A percentile compares a stretch with the other conserved stretches of the same genome.
phyloP scores from a whole-genome alignment of 2,113 vertebrate genomes.

The Aplodontia rufa region DNA sequence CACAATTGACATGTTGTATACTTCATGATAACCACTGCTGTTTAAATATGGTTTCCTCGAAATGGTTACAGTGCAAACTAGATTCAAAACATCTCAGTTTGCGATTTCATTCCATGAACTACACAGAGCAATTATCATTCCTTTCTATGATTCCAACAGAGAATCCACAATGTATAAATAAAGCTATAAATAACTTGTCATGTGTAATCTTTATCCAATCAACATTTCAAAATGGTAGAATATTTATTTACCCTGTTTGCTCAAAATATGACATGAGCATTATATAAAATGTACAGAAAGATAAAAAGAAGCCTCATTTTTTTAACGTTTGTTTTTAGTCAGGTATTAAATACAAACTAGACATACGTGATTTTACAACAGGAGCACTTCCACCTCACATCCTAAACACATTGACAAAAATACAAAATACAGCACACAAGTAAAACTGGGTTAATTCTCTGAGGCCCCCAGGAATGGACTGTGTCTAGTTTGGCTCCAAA shows the following conservation, averaged over 20 bases:
- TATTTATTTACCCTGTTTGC: slow-evolving; percentile 39
- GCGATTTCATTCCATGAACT: slow-evolving; percentile 72
- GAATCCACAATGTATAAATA: slow-evolving; percentile 69
- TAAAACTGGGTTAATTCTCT: not conserved
- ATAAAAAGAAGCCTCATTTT: not conserved
- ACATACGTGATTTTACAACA: not conserved
- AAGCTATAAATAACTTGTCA: slow-evolving; percentile 77
- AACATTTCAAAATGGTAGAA: slow-evolving; percentile 68
- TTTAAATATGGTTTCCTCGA: slow-evolving; percentile 74
- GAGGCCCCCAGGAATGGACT: not conserved
- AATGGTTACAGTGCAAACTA: slow-evolving; percentile 71
- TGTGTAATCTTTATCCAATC: slow-evolving; percentile 74
- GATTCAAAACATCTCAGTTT: slow-evolving; percentile 75
- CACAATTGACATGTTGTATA: slow-evolving; percentile 70
- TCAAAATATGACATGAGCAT: slow-evolving; percentile 1
- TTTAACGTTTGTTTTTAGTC: not conserved
- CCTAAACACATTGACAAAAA: not conserved
- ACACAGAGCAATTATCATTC: slow-evolving; percentile 80
- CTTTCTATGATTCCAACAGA: slow-evolving; percentile 71
- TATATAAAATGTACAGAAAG: slow-evolving; percentile 52
- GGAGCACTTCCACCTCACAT: not conserved
- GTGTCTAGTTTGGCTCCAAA: not conserved
- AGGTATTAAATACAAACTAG: slow-evolving; percentile 49
- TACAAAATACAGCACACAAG: not conserved
- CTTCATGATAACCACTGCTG: slow-evolving; percentile 72